Base-by-base conservation (phyloP, 2,113 vertebrate species). In the Pantherophis guttatus region DNA sequence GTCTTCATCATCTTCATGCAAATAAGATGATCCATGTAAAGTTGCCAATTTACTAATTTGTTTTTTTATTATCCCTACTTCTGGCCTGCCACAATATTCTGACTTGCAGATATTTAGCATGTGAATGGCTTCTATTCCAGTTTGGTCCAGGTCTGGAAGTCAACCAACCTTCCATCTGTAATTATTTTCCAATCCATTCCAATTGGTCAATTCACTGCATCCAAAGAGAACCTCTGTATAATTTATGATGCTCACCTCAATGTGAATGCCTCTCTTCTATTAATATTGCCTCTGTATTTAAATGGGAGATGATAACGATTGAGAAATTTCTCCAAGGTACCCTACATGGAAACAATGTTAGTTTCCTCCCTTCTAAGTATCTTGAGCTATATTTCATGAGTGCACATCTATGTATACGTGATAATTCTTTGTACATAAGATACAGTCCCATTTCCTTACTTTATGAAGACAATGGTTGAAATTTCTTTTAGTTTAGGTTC, bases 381-480 rank as follows among this genome's bases (percentile, higher is more conserved):
- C 54, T 21, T 89, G 87, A n/a, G 0, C 85, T 94, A 57, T 90
- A 88, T 92, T 53, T 89, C 33, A 62, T 85, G 81, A 48, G 23
- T 53, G 24, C 39, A 33, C n/a, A 53, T 81, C 9, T 53, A 39
- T 55, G 23, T 91, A 11, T 57, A 5, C 19, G 8, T 93, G 65
- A 55, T 86, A 86, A 59, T 89, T 5, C 2, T 92, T 23, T 95
- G 87, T 26, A 39, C 75, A 90, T 85, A 93, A 93, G 50, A 50
- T 29, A 33, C 89, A 1, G 0, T 13, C 44, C 39, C 0, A 29
- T 48, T 57, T 65, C 52, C 94, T 54, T 57, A 88, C 59, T 62
- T 39, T 90, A 65, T 58, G 87, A 81, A 57, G 48, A 10, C 15
- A 52, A 86, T 81, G 15, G 52, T 26, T 92, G 26, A 19, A n/a